phyloP scores from a whole-genome alignment of 1,140 invertebrate genomes.

The Brachionus rubens region DNA sequence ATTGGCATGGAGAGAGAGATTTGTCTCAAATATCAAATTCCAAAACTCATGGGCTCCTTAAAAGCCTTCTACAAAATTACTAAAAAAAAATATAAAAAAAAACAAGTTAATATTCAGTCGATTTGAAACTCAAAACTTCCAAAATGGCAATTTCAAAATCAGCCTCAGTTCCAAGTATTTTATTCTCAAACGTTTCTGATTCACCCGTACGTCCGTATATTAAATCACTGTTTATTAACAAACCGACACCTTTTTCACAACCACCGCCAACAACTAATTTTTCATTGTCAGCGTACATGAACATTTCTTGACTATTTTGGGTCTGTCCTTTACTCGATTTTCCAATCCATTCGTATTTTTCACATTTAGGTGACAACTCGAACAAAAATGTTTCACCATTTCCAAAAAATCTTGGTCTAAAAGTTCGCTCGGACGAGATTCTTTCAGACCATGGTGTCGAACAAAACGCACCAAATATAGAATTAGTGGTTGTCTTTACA shows the following conservation, averaged over 20 bases:
- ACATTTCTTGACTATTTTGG: slow-evolving; percentile 1
- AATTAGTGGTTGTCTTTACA: background rate
- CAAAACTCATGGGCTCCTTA: no score
- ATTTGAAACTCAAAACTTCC: slow-evolving; percentile 39
- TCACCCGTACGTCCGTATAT: slow-evolving; percentile 13
- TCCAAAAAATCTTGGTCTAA: slow-evolving; percentile 7
- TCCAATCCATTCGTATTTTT: slow-evolving; percentile 43
- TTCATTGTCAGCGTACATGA: slow-evolving; percentile 24
- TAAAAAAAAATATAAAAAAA: background rate
- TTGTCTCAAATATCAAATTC: no score
- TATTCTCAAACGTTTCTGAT: slow-evolving; percentile 25
- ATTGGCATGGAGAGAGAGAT: no score
- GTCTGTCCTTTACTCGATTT: background rate
- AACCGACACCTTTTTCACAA: slow-evolving; percentile 3
- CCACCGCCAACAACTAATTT: slow-evolving; percentile 35
- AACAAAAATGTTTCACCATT: slow-evolving; percentile 46
- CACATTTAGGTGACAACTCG: background rate
- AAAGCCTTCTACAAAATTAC: no score
- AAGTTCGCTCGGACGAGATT: background rate
- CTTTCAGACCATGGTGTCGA: slow-evolving; percentile 19
- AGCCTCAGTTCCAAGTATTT: background rate
- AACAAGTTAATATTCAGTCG: background rate
- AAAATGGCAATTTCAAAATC: slow-evolving; percentile 45
- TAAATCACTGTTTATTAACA: slow-evolving; percentile 43
- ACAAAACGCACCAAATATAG: slow-evolving; percentile 42